phyloP scores from a whole-genome alignment of 1,140 invertebrate genomes.

The Ceratoteleas bidentatus region DNA sequence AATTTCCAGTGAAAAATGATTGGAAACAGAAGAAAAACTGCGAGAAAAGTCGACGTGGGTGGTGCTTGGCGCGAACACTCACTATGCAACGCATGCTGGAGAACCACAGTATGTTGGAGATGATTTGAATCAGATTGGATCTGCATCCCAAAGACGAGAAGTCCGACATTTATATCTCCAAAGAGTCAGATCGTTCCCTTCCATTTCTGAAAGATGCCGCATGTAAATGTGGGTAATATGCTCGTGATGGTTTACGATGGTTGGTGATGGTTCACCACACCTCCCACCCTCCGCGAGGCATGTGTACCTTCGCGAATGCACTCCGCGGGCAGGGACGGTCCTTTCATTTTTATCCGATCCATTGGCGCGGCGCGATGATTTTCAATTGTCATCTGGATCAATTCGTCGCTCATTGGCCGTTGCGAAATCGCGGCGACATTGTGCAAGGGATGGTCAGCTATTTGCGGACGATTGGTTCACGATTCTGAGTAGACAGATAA shows the following conservation, averaged over 20 bases:
- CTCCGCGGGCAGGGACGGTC: constrained; percentile 38
- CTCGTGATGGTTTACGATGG: constrained; percentile 62
- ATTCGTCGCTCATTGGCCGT: constrained; percentile 8
- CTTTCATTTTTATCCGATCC: constrained; percentile 20
- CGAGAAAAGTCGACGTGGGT: constrained; percentile 23
- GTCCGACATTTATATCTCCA: constrained; percentile 78
- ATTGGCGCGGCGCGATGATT: neutral
- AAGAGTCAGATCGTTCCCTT: constrained; percentile 76
- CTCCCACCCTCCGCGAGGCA: constrained; percentile 63
- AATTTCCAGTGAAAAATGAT: neutral
- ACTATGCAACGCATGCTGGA: constrained; percentile 76
- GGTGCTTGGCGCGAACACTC: constrained; percentile 69
- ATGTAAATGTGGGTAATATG: constrained; percentile 67
- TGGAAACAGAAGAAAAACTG: constrained; percentile 4
- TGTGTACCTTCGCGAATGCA: constrained; percentile 41
- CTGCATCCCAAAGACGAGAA: constrained; percentile 73
- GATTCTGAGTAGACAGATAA: too few species aligned
- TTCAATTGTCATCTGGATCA: constrained; percentile 45
- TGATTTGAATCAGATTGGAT: constrained; percentile 75
- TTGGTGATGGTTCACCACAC: constrained; percentile 65
- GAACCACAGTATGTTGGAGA: constrained; percentile 67
- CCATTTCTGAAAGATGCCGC: constrained; percentile 69
- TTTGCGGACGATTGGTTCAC: too few species aligned
- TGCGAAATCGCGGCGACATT: constrained; percentile 1
- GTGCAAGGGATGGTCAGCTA: too few species aligned